Base-by-base conservation (phyloP, 2,113 vertebrate genomes). In the Prunella fulvescens region DNA sequence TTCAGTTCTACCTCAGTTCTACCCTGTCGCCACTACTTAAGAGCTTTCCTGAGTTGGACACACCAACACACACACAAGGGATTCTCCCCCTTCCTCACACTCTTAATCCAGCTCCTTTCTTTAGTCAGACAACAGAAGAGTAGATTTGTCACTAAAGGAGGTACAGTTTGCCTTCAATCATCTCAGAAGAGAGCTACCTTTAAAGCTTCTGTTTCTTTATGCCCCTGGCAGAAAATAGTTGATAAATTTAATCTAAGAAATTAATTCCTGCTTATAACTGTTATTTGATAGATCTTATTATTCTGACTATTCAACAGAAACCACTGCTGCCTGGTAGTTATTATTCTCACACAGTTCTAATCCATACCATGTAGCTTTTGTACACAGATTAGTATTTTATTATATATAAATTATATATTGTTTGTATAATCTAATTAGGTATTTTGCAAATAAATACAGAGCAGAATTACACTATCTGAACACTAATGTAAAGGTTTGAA, bases 211-310 rank as follows among this genome's bases (percentile, higher is more conserved):
- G 71, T 92, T 92, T 96, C 92, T 83, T 93, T 94, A 79, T 60
- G 71, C 65, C 64, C 25, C 51, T 86, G 67, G 82, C 71, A 78
- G 76, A 96, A 96, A 92, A 95, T 19, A 88, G 81, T 70, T 83
- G 85, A 86, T 91, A 86, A 85, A 91, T 90, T 94, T 94, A 92
- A 90, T 94, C 91, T 95, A 92, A 94, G 79, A 95, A 94, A 96
- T 88, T 17, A 93, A 95, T 96, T 96, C 80, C 94, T 86, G 71
- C 88, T 96, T 96, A 90, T 90, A 93, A 93, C 76, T 88, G 67
- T 84, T 95, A 95, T 84, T 96, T 96, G 92, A 88, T 86, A 94
- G 92, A 92, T 86, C 90, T 96, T 94, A 95, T 92, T 95, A 97
- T 92, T 94, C 64, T 81, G 76, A 88, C 61, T 81, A 78, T 93